These are phyloP conservation scores for Melanophora roralis DNA, from an alignment of 2,888 invertebrate species.

Conservation along the genomic window DNA sequence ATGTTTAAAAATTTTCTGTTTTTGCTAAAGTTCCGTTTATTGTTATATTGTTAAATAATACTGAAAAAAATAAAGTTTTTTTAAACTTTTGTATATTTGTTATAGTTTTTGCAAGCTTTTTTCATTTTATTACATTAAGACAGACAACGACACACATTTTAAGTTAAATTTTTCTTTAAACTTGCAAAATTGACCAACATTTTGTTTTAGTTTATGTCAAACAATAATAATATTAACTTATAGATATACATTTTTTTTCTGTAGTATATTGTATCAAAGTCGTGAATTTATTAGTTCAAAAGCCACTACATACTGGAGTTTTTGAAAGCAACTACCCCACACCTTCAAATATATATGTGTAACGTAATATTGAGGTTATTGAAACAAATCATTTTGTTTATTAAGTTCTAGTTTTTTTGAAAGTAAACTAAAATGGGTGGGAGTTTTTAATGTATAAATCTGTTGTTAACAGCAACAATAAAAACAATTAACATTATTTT, in stretches of 20 bases:
- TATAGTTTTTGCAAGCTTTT: neutral
- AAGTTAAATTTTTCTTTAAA: neutral
- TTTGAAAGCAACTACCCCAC: constrained; percentile 51
- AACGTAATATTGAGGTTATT: neutral
- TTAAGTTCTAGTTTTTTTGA: constrained; percentile 31
- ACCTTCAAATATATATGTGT: constrained; percentile 20
- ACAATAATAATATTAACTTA: constrained; percentile 5
- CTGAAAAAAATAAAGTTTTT: constrained; percentile 15
- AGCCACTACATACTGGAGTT: constrained; percentile 34
- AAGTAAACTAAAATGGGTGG: constrained; percentile 38
- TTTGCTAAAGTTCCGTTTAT: constrained; percentile 57
- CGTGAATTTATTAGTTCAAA: constrained; percentile 37
- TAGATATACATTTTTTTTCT: constrained; percentile 12
- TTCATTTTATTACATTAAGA: neutral
- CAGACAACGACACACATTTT: constrained; percentile 43
- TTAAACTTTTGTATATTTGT: neutral
- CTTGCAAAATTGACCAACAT: constrained; percentile 45
- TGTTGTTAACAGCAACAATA: neutral
- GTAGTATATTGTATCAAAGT: neutral
- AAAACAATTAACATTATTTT: constrained; percentile 15
- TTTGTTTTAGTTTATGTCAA: constrained; percentile 16
- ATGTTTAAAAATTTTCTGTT: neutral
- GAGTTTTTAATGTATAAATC: constrained; percentile 9
- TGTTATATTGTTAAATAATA: constrained; percentile 55
- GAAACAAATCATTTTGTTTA: constrained; percentile 16